Percentiles rank a stretch among this genome's conserved stretches.
phyloP scores from a whole-genome alignment of 2,113 vertebrate genomes.

The Anser cygnoides region DNA sequence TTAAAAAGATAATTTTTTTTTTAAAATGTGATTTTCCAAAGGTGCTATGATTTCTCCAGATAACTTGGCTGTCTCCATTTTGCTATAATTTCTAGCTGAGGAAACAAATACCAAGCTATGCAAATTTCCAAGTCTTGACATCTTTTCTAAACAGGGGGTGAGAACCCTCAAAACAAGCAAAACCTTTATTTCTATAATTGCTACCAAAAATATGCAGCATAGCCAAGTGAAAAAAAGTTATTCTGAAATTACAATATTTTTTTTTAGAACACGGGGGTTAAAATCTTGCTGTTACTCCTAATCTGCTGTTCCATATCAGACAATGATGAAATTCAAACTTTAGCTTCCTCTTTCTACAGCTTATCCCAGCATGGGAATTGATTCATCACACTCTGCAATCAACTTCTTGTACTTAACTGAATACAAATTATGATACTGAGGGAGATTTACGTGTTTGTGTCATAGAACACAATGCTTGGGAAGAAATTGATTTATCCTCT shows the following conservation, averaged over 20 bases:
- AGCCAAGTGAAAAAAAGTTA: background rate
- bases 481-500: slow-evolving; percentile 4
- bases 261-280: slow-evolving; percentile 13
- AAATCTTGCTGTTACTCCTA: slow-evolving; percentile 39
- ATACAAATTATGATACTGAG: slow-evolving; percentile 32
- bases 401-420: slow-evolving; percentile 60
- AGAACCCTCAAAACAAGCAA: background rate
- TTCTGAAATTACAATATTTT: background rate
- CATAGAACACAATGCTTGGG: background rate
- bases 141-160: background rate
- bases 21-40: background rate
- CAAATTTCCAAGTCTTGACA: background rate
- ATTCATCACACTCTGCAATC: slow-evolving; percentile 55
- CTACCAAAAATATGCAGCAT: background rate
- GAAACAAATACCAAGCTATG: background rate
- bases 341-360: background rate
- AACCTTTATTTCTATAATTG: background rate
- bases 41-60: background rate
- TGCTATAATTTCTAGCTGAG: background rate
- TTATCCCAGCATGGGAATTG: slow-evolving; percentile 56
- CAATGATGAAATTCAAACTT: slow-evolving; percentile 47
- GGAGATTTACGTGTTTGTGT: slow-evolving; percentile 33
- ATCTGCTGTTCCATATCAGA: slow-evolving; percentile 17
- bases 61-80: background rate
- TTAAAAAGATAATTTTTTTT: background rate